A percentile compares a stretch with the other conserved stretches of the same genome.
Evolutionary conservation across 2,888 invertebrate genomes (phyloP).

Genomic region (Heliconius ismenius): DNA sequence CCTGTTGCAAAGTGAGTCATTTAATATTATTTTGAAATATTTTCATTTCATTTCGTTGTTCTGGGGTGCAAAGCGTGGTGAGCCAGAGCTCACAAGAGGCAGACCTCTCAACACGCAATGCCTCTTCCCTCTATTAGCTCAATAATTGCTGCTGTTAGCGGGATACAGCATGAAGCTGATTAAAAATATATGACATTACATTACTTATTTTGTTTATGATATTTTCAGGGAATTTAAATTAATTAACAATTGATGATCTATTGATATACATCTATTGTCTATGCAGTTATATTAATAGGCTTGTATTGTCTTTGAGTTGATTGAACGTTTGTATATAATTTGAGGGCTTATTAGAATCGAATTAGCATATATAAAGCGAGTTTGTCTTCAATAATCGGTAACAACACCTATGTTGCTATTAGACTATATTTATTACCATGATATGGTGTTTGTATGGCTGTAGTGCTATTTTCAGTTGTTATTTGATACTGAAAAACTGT

Average conservation of each 20-base stretch:
- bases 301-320: constrained; percentile 5
- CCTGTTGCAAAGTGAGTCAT: constrained; percentile 76
- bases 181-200: not conserved
- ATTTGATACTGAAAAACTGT: not conserved
- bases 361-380: constrained; percentile 16
- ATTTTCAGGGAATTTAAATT: not conserved
- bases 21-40: too few relatives aligned
- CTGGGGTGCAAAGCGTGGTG: too few relatives aligned
- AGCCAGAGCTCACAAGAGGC: too few relatives aligned
- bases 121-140: too few relatives aligned
- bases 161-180: too few relatives aligned
- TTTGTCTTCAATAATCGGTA: not conserved
- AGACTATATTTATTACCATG: not conserved
- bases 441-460: not conserved
- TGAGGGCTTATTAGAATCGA: constrained; percentile 15
- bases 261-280: constrained; percentile 1
- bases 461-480: not conserved
- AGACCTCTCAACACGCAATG: too few relatives aligned
- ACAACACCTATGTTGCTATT: not conserved
- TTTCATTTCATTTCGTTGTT: too few relatives aligned
- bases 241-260: not conserved
- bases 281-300: constrained; percentile 11
- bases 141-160: too few relatives aligned
- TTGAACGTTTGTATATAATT: constrained; percentile 13
- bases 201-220: not conserved